These are phyloP conservation scores for Folsomia manolachei DNA, from an alignment of 2,888 invertebrate genomes.

Conservation along the genomic window DNA sequence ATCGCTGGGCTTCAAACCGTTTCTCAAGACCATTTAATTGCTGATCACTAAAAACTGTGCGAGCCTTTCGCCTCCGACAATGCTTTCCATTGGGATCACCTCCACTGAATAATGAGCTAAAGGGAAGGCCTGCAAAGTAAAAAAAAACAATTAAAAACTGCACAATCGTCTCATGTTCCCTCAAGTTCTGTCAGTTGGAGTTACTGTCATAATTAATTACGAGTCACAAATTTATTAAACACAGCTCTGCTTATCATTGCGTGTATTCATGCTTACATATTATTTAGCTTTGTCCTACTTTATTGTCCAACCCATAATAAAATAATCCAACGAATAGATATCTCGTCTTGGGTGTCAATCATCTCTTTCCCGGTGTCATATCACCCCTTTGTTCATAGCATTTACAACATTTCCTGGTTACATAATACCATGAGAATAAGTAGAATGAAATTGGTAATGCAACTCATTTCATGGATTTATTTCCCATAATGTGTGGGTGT, in stretches of 20 bases:
- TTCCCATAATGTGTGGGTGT: conserved; percentile 4
- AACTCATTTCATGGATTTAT: background rate
- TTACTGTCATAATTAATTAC: too few species aligned
- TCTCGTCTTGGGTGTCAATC: background rate
- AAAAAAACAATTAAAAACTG: conserved; percentile 5
- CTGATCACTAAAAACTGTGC: conserved; percentile 77
- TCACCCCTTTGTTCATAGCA: background rate
- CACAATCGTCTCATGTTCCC: too few species aligned
- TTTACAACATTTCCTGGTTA: background rate
- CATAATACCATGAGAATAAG: background rate
- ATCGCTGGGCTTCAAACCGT: conserved; percentile 89
- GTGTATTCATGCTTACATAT: too few species aligned
- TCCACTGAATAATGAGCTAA: conserved; percentile 48
- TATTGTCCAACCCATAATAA: too few species aligned
- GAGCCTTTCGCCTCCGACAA: conserved; percentile 90
- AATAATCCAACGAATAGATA: too few species aligned
- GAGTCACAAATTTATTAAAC: too few species aligned
- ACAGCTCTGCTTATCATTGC: too few species aligned
- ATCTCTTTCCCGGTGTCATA: background rate
- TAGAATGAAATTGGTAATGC: background rate
- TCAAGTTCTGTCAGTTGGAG: too few species aligned
- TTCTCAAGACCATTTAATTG: conserved; percentile 80
- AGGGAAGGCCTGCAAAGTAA: conserved; percentile 43
- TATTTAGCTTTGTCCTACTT: too few species aligned
- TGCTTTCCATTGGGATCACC: conserved; percentile 67